Conservation (phyloP, 1,140 invertebrate species). For the Sweltsa coloradensis region DNA sequence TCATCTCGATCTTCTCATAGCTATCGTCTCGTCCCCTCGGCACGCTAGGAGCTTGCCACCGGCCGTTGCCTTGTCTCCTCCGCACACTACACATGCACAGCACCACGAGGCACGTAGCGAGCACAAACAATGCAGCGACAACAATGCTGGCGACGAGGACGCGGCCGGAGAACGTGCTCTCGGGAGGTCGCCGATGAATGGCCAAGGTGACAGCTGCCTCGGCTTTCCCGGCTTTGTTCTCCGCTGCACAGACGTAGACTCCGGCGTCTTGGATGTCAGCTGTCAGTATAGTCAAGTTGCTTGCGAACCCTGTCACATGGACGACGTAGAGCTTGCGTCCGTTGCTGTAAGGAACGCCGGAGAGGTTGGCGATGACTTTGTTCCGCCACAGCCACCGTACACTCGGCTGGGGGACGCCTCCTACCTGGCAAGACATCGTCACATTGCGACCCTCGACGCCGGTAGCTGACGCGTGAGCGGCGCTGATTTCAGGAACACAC, state of each 20-base stretch:
- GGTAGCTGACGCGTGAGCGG: conserved; percentile 38
- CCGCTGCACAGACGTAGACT: conserved; percentile 57
- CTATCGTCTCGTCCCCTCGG: conserved; percentile 30
- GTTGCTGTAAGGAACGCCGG: conserved; percentile 30
- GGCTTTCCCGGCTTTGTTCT: conserved; percentile 61
- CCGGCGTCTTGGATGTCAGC: conserved; percentile 57
- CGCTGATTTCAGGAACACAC: conserved; percentile 52
- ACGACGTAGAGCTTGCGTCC: conserved; percentile 36
- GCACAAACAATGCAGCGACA: conserved; percentile 39
- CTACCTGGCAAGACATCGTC: conserved; percentile 55
- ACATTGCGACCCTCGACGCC: conserved; percentile 55
- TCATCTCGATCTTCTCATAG: conserved; percentile 65
- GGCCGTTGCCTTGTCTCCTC: conserved; percentile 22
- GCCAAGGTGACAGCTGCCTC: conserved; percentile 55
- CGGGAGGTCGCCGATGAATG: conserved; percentile 38
- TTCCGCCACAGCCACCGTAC: conserved; percentile 36
- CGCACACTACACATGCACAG: conserved; percentile 42
- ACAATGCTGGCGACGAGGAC: conserved; percentile 40
- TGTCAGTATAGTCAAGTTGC: conserved; percentile 55
- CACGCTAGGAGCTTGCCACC: background rate
- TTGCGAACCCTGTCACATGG: conserved; percentile 35
- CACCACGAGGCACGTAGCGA: conserved; percentile 43
- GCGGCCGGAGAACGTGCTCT: conserved; percentile 36
- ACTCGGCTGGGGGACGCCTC: conserved; percentile 51
- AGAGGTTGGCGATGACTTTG: conserved; percentile 35